These are phyloP conservation scores for Natator depressus DNA, from an alignment of 2,113 vertebrate genomes.

Conservation along the genomic window DNA sequence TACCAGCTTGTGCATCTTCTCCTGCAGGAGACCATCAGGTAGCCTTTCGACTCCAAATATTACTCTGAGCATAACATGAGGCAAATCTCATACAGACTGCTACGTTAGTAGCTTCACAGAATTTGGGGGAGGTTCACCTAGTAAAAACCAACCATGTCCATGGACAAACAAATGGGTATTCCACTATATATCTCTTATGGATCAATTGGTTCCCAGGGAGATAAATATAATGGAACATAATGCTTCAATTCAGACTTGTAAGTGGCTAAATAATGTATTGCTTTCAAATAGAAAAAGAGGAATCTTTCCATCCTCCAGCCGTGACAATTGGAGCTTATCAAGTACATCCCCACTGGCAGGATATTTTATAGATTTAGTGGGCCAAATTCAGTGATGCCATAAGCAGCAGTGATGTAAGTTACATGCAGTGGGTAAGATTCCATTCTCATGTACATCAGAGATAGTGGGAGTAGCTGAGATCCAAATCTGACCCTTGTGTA, in stretches of 20 bases:
- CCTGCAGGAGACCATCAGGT: background rate
- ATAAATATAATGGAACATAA: background rate
- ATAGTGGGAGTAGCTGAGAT: background rate
- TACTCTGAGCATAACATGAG: background rate
- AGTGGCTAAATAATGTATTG: background rate
- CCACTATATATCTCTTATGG: background rate
- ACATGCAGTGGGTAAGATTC: background rate
- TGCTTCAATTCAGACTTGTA: background rate
- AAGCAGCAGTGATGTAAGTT: background rate
- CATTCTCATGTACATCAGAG: accelerated
- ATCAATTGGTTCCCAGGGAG: background rate
- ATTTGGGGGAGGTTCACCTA: background rate
- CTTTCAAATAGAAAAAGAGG: background rate
- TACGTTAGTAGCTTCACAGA: background rate
- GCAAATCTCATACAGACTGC: background rate
- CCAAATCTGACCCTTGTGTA: background rate
- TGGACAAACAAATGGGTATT: accelerated
- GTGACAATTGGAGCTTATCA: background rate
- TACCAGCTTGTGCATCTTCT: background rate
- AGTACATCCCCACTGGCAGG: background rate
- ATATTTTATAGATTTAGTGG: background rate
- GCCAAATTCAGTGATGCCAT: background rate
- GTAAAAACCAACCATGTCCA: background rate
- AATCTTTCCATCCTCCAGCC: background rate
- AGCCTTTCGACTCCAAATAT: background rate